Conservation (phyloP, 2,797 vertebrate species). For the Rhincodon typus region DNA sequence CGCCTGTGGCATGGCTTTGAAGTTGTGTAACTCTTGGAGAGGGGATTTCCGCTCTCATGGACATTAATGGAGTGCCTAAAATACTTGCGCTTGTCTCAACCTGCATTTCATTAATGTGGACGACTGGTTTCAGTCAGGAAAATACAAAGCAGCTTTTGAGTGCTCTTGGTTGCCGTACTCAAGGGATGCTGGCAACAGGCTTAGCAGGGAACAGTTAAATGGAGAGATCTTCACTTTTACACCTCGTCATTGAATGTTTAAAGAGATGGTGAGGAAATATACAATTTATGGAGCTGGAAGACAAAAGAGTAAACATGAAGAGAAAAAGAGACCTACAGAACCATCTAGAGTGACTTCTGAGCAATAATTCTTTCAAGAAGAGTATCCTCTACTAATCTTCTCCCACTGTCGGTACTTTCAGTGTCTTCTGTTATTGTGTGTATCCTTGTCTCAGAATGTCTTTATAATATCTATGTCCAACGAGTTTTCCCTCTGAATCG, state of each 20-base stretch:
- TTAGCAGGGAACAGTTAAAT: constrained; percentile 1
- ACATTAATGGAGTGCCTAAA: constrained; percentile 33
- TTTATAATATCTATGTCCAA: neutral
- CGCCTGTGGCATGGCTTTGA: neutral
- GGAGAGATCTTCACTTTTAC: constrained; percentile 34
- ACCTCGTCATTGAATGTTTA: neutral
- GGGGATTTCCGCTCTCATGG: neutral
- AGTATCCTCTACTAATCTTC: neutral
- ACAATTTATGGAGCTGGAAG: neutral
- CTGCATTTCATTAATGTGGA: constrained; percentile 22
- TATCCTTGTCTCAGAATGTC: neutral
- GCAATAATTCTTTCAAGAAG: neutral
- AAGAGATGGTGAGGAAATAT: neutral
- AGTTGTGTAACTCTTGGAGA: neutral
- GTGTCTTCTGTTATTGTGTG: neutral
- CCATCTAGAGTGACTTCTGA: constrained; percentile 11
- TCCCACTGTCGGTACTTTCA: neutral
- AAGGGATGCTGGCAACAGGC: neutral
- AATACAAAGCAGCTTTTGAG: constrained; percentile 28
- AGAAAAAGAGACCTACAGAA: constrained; percentile 4
- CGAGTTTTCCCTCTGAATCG: neutral
- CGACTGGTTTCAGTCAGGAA: constrained; percentile 8
- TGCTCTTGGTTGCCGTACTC: neutral
- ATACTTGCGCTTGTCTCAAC: constrained; percentile 4
- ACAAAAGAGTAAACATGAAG: neutral